These are phyloP conservation scores for Ommatoiulus sabulosus DNA, from an alignment of 2,888 invertebrate species.

Conservation along the genomic window DNA sequence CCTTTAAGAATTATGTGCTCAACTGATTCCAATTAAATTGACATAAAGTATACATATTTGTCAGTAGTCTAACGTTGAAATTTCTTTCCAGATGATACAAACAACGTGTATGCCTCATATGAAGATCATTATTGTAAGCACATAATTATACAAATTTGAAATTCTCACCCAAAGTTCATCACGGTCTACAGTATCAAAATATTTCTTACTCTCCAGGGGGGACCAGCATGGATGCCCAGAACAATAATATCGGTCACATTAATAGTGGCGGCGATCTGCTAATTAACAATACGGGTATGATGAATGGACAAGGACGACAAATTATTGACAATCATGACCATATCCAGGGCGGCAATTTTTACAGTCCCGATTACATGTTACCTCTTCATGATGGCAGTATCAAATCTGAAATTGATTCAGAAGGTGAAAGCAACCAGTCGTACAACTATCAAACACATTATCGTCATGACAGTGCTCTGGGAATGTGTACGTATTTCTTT, in stretches of 20 bases:
- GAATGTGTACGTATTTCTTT: background rate
- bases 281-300: background rate
- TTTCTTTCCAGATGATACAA: constrained; percentile 19
- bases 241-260: constrained; percentile 23
- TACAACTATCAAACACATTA: background rate
- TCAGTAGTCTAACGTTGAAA: background rate
- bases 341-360: background rate
- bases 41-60: background rate
- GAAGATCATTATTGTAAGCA: background rate
- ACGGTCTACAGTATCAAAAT: background rate
- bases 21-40: no score
- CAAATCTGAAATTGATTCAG: constrained; percentile 53
- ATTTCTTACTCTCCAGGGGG: constrained; percentile 2
- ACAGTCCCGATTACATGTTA: background rate
- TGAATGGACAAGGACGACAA: background rate
- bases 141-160: background rate
- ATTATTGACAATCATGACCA: background rate
- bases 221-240: background rate
- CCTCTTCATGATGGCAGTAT: background rate
- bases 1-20: no score
- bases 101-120: background rate
- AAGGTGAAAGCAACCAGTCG: constrained; percentile 55
- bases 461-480: background rate
- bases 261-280: background rate
- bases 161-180: no score